Conservation (phyloP, 53 echinoderm and acorn worm species). For the Henricia sp. region DNA sequence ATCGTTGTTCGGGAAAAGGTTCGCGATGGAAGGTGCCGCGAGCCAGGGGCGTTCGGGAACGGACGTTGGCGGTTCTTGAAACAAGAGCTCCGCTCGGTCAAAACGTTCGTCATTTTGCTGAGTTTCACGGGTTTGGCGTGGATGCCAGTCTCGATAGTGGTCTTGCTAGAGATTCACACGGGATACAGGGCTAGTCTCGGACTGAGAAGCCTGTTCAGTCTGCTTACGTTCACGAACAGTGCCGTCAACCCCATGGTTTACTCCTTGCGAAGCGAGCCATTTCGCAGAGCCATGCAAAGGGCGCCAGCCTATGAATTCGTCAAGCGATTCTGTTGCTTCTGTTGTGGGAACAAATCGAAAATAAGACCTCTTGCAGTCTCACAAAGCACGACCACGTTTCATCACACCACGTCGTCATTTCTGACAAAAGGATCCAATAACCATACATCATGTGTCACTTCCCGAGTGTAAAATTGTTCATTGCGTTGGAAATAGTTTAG, state of each 20-base stretch:
- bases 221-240: conserved; percentile 77
- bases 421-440: too few species aligned
- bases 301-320: not conserved
- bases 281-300: conserved; percentile 45
- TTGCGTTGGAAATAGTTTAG: too few species aligned
- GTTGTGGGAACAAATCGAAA: not conserved
- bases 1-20: conserved; percentile 61
- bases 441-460: too few species aligned
- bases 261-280: conserved; percentile 66
- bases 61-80: conserved; percentile 40
- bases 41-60: not conserved
- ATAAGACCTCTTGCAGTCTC: not conserved
- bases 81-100: conserved; percentile 65
- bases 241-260: conserved; percentile 75
- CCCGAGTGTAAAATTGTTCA: too few species aligned
- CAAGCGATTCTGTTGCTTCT: conserved; percentile 8
- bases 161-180: conserved; percentile 67
- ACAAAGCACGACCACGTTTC: not conserved
- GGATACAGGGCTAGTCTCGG: conserved; percentile 63
- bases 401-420: too few species aligned
- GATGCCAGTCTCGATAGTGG: conserved; percentile 63
- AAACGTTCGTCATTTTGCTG: conserved; percentile 66
- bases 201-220: conserved; percentile 65
- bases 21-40: not conserved
- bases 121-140: conserved; percentile 72